Base-by-base conservation (phyloP, 2,797 vertebrate genomes). In the Microctenopoma steveboyesi region DNA sequence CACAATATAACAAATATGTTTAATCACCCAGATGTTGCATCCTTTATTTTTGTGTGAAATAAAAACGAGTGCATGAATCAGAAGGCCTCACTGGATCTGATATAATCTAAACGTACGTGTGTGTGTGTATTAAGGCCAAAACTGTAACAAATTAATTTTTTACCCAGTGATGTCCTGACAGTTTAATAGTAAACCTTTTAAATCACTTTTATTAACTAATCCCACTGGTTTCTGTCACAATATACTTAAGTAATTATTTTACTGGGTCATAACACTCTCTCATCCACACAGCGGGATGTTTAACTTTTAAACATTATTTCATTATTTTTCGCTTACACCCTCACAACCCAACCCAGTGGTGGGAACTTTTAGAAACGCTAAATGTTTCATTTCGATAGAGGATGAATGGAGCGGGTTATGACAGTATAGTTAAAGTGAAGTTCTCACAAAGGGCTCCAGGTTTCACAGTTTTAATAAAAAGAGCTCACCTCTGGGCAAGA, bases 311-410 rank as follows among this genome's bases (percentile, higher is more conserved):
- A 85, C 63, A 53, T 30, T 64, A 28, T 64, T 69, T 28, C 54
- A 71, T 74, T 30, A 68, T 74, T 56, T 27, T 67, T 77, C 49
- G 3, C 72, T 87, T 78, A 84, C 81, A 68, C 68, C 71, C 59
- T 53, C 46, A 60, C 1, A 66, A 12, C 39, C 56, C 61, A 63
- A 47, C 62, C 40, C 13, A 60, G 27, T 62, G 56, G 14, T 15
- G 15, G 49, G 50, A 67, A 64, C 47, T 15, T 78, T 82, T 62
- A 76, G 68, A 74, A 85, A 81, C 47, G 6, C 76, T 88, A 87
- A 91, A 90, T 90, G 79, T 86, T 90, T 90, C 64, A 92, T 90
- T 88, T 80, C 16, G 54, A 76, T 74, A 1, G 69, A 83, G 74
- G 69, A 45, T 59, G 60, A 77, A 75, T 48, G 12, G 63, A 72